phyloP scores from a whole-genome alignment of 1,140 invertebrate species.

The Bombus huntii region DNA sequence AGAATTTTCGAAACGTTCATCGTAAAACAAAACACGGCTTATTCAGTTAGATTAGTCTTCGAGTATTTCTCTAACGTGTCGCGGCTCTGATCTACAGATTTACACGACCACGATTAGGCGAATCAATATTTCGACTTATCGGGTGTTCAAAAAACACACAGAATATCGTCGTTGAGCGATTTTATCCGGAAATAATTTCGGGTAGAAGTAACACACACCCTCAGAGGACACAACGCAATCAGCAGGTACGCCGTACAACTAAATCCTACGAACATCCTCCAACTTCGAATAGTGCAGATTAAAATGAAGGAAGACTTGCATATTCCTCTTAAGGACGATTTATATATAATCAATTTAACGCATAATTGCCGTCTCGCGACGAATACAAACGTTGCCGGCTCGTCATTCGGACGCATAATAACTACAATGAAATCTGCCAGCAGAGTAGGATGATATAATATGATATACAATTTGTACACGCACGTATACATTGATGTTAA shows the following conservation, averaged over 20 bases:
- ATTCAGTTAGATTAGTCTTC: neutral
- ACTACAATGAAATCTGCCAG: constrained; percentile 49
- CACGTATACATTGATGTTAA: constrained; percentile 42
- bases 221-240: neutral
- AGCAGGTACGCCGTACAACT: constrained; percentile 24
- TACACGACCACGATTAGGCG: neutral
- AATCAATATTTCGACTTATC: neutral
- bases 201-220: neutral
- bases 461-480: constrained; percentile 38
- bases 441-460: constrained; percentile 38
- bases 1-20: neutral
- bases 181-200: constrained; percentile 22
- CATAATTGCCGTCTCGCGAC: neutral
- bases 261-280: neutral
- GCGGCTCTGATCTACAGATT: constrained; percentile 13
- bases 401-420: constrained; percentile 4
- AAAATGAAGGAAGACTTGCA: constrained; percentile 67
- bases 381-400: constrained; percentile 7
- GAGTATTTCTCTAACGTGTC: neutral
- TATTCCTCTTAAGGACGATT: constrained; percentile 21
- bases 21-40: neutral
- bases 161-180: constrained; percentile 27
- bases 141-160: neutral
- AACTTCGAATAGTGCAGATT: constrained; percentile 36
- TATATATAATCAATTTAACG: constrained; percentile 2